These are phyloP conservation scores for Delichon dasypus DNA, from an alignment of 2,797 vertebrate species.

Conservation along the genomic window DNA sequence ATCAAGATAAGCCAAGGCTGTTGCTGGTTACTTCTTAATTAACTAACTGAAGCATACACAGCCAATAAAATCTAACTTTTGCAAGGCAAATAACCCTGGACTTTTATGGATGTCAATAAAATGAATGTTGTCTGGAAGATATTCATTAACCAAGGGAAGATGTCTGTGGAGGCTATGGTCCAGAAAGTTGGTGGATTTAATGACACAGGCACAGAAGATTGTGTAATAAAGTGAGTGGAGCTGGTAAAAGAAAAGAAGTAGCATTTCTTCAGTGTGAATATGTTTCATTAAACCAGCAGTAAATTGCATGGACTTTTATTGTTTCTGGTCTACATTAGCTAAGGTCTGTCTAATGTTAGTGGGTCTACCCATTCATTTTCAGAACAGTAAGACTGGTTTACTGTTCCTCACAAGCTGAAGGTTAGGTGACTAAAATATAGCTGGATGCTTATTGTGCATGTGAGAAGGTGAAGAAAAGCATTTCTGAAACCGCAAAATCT, in stretches of 20 bases:
- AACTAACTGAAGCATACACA: neutral
- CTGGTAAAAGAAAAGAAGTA: neutral
- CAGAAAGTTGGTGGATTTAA: conserved; percentile 56
- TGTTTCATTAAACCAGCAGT: conserved; percentile 32
- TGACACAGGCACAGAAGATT: neutral
- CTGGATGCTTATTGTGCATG: neutral
- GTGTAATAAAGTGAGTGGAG: neutral
- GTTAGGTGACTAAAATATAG: neutral
- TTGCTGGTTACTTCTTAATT: conserved; percentile 43
- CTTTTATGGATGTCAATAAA: conserved; percentile 23
- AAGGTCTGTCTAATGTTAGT: neutral
- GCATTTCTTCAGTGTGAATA: neutral
- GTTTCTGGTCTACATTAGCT: neutral
- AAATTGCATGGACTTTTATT: conserved; percentile 8
- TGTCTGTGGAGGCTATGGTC: conserved; percentile 22
- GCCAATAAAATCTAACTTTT: conserved; percentile 29
- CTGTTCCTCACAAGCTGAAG: neutral
- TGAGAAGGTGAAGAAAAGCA: neutral
- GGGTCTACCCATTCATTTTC: neutral
- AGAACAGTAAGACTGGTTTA: neutral
- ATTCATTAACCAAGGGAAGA: conserved; percentile 5
- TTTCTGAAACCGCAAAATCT: neutral
- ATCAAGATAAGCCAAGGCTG: neutral
- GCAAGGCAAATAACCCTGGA: conserved; percentile 8
- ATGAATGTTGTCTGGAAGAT: conserved; percentile 22